Conservation (phyloP, 2,888 invertebrate species). For the Spodoptera picta region DNA sequence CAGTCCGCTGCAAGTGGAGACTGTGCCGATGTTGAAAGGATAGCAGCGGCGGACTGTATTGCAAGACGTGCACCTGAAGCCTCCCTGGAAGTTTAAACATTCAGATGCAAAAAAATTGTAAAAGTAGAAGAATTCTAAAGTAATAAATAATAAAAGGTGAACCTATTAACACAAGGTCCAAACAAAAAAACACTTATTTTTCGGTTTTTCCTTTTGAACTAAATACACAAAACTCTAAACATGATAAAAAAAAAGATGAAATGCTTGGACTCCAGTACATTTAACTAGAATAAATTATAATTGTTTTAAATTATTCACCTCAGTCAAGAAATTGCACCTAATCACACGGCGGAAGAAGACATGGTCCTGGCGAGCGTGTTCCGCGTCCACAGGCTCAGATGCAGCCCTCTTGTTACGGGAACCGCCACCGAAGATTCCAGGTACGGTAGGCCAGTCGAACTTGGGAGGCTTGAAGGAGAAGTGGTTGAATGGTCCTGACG, state of each 20-base stretch:
- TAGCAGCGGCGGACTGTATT: constrained; percentile 63
- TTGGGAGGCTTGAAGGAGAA: constrained; percentile 24
- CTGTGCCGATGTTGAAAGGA: constrained; percentile 60
- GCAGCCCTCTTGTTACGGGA: constrained; percentile 33
- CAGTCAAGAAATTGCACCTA: constrained; percentile 47
- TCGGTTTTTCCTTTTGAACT: too few species aligned
- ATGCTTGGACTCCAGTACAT: too few species aligned
- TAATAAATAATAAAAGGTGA: too few species aligned
- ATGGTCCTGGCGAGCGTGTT: constrained; percentile 33
- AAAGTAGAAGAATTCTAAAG: too few species aligned
- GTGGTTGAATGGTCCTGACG: constrained; percentile 20
- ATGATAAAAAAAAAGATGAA: too few species aligned
- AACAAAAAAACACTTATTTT: too few species aligned
- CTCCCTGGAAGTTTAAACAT: constrained; percentile 38
- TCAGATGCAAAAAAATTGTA: not conserved
- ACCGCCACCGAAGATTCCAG: not conserved
- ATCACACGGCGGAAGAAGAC: constrained; percentile 25
- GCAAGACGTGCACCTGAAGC: constrained; percentile 63
- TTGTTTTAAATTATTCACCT: constrained; percentile 33
- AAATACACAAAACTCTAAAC: too few species aligned
- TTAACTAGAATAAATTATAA: too few species aligned
- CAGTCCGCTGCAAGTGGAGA: constrained; percentile 63
- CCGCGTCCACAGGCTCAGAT: constrained; percentile 18
- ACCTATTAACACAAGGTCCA: too few species aligned
- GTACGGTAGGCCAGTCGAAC: constrained; percentile 16